Percentiles rank a stretch among this genome's conserved stretches.
Conservation (phyloP, 2,888 invertebrate species). For the Xylocampa areola region DNA sequence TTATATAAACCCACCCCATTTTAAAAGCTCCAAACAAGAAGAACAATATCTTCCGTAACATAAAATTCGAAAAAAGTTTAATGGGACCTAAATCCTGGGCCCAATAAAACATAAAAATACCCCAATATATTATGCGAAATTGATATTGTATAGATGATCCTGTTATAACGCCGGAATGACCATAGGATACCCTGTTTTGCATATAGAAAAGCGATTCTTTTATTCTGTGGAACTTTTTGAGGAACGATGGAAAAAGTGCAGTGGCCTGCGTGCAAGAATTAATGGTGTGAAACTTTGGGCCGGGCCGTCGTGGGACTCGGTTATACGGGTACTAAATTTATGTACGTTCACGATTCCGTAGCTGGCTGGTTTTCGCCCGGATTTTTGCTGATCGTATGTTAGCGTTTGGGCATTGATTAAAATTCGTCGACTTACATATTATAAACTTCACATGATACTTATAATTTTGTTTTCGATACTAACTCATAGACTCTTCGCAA, state of each 20-base stretch:
- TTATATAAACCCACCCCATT: conserved; percentile 53
- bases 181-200: conserved; percentile 74
- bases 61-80: conserved; percentile 87
- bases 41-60: conserved; percentile 86
- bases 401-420: conserved; percentile 53
- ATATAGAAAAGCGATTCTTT: conserved; percentile 83
- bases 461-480: no score
- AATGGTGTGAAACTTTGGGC: conserved; percentile 83
- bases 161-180: conserved; percentile 78
- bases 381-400: conserved; percentile 53
- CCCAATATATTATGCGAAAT: conserved; percentile 82
- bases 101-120: conserved; percentile 85
- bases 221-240: conserved; percentile 50
- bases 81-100: conserved; percentile 80
- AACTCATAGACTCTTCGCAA: no score
- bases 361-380: conserved; percentile 46
- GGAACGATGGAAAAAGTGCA: conserved; percentile 79
- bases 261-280: conserved; percentile 83
- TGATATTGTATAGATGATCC: conserved; percentile 83
- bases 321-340: conserved; percentile 73
- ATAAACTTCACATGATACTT: no score
- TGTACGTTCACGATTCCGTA: conserved; percentile 75
- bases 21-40: conserved; percentile 65
- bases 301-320: conserved; percentile 65
- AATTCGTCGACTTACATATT: no score